Evolutionary conservation across 1,140 invertebrate species (phyloP).

Genomic region (Euschistus heros): DNA sequence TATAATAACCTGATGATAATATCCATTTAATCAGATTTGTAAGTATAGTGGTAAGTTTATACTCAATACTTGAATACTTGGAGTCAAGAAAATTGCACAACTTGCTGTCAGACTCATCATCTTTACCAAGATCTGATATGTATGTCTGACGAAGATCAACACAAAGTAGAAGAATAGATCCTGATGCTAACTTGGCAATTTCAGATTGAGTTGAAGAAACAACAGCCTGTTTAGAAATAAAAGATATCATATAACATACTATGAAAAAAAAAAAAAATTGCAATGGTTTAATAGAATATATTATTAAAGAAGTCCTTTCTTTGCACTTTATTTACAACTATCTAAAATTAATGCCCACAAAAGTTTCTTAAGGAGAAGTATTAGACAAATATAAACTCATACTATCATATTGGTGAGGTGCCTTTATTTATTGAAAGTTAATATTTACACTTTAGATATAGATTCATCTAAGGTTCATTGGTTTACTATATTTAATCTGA

Average conservation of each 20-base stretch:
- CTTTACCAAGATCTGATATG: slow-evolving; percentile 36
- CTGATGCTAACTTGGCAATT: slow-evolving; percentile 54
- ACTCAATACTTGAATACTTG: slow-evolving; percentile 22
- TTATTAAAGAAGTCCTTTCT: neutral
- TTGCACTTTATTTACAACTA: no score
- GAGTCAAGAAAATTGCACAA: slow-evolving; percentile 30
- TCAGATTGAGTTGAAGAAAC: slow-evolving; percentile 38
- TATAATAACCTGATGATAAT: slow-evolving; percentile 36
- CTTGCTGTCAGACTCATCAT: slow-evolving; percentile 28
- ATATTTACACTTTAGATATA: no score
- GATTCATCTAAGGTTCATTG: no score
- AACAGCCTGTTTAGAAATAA: slow-evolving; percentile 13
- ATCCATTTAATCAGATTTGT: slow-evolving; percentile 43
- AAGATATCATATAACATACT: slow-evolving; percentile 16
- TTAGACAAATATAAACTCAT: no score
- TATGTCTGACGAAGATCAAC: slow-evolving; percentile 59
- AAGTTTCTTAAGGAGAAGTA: no score
- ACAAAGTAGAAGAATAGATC: slow-evolving; percentile 53
- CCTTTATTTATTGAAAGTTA: no score
- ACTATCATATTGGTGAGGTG: no score
- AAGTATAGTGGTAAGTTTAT: slow-evolving; percentile 41
- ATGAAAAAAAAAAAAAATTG: neutral
- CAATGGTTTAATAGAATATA: neutral
- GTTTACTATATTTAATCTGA: no score
- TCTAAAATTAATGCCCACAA: no score